phyloP scores from a whole-genome alignment of 2,888 invertebrate species.

The Volucella zonaria region DNA sequence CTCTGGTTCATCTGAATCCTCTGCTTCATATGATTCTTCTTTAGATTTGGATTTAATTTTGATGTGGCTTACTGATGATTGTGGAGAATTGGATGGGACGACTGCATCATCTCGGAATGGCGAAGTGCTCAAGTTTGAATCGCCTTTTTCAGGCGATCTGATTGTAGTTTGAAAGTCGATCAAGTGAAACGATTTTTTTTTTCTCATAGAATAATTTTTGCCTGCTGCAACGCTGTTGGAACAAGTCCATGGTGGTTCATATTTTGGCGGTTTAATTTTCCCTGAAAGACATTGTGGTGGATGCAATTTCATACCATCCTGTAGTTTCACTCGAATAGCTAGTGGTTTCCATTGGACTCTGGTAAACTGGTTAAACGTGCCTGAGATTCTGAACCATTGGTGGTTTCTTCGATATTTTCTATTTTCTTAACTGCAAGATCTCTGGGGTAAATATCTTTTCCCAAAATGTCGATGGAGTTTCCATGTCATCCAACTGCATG shows the following conservation, averaged over 20 bases:
- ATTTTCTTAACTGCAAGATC: too few species aligned
- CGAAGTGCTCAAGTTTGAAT: not conserved
- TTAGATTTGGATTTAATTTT: too few species aligned
- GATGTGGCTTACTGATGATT: too few species aligned
- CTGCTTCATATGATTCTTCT: too few species aligned
- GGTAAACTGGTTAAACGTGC: constrained; percentile 77
- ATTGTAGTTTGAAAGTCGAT: constrained; percentile 76
- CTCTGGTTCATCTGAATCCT: constrained; percentile 1
- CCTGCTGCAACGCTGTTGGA: constrained; percentile 36
- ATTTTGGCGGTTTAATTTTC: too few species aligned
- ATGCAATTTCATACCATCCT: constrained; percentile 80
- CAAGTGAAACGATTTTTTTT: too few species aligned
- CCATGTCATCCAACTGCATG: constrained; percentile 80
- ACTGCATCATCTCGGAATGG: not conserved
- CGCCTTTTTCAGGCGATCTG: not conserved
- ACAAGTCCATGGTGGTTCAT: too few species aligned
- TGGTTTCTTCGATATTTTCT: constrained; percentile 79
- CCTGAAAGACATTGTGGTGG: constrained; percentile 63
- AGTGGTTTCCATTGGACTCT: constrained; percentile 74
- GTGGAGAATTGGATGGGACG: not conserved
- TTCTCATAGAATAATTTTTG: constrained; percentile 49
- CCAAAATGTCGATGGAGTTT: constrained; percentile 81
- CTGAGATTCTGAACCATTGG: constrained; percentile 75
- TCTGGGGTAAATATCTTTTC: constrained; percentile 77
- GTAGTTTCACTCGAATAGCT: constrained; percentile 70